These are phyloP conservation scores for Sycobia sp. DNA, from an alignment of 1,140 invertebrate species.

Conservation along the genomic window DNA sequence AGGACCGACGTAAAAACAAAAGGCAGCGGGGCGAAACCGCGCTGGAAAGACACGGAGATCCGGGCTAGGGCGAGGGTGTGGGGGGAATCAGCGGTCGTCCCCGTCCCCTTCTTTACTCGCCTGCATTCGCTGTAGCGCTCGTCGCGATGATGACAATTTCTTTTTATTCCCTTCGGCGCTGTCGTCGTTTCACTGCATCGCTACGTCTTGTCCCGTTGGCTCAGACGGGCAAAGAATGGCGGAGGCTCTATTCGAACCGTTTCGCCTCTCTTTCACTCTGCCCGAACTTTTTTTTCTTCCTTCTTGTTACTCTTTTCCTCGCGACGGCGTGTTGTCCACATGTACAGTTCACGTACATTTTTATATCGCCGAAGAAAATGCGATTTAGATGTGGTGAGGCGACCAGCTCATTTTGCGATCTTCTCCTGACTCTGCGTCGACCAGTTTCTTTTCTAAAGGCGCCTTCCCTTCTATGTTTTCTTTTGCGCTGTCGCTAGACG, in stretches of 20 bases:
- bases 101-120: not conserved
- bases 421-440: not conserved
- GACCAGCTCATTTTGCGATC: constrained; percentile 13
- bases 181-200: not conserved
- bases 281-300: not conserved
- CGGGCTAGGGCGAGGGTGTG: not conserved
- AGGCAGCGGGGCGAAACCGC: not conserved
- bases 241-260: too few species aligned
- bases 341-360: not conserved
- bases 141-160: constrained; percentile 51
- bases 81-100: not conserved
- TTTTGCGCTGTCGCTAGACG: not conserved
- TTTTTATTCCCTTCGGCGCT: constrained; percentile 45
- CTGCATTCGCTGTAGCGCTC: constrained; percentile 21
- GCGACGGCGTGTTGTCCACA: not conserved
- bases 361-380: constrained; percentile 42
- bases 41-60: too few species aligned
- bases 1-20: constrained; percentile 43
- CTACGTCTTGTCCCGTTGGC: constrained; percentile 24
- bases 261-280: not conserved
- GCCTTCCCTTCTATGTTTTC: not conserved
- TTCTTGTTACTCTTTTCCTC: not conserved
- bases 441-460: not conserved
- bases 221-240: too few species aligned
- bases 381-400: constrained; percentile 40